Percentiles rank a stretch among this genome's conserved stretches.
phyloP scores from a whole-genome alignment of 1,140 invertebrate genomes.

The Babylonia areolata region DNA sequence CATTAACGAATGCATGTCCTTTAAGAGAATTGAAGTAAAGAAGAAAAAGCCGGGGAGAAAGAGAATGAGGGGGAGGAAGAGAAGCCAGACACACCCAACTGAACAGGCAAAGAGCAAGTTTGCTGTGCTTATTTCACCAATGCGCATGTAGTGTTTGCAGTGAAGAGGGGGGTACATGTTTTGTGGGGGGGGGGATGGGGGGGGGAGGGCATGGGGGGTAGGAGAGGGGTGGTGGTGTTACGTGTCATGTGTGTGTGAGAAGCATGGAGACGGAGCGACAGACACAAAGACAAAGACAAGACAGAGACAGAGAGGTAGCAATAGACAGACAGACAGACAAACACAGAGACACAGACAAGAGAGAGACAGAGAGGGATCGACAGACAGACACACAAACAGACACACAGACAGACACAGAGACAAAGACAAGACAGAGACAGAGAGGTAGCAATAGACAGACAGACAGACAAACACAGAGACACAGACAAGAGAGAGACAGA shows the following conservation, averaged over 20 bases:
- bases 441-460: no score
- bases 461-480: not conserved
- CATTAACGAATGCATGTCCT: no score
- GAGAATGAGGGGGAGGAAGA: not conserved
- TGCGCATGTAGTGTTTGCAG: no score
- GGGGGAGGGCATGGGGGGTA: no score
- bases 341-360: not conserved
- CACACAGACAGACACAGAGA: not conserved
- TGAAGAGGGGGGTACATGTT: no score
- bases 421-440: constrained; percentile 7
- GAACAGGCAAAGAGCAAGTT: not conserved
- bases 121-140: no score
- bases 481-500: not conserved
- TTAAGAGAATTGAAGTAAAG: no score
- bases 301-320: not conserved
- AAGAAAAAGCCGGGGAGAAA: not conserved
- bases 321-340: not conserved
- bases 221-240: no score
- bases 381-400: no score
- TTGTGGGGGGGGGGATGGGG: no score
- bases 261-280: not conserved
- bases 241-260: no score
- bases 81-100: not conserved
- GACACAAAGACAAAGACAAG: not conserved
- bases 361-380: no score